Base-by-base conservation (phyloP, 1,140 invertebrate genomes). In the Pseudomyrmex pallidus region DNA sequence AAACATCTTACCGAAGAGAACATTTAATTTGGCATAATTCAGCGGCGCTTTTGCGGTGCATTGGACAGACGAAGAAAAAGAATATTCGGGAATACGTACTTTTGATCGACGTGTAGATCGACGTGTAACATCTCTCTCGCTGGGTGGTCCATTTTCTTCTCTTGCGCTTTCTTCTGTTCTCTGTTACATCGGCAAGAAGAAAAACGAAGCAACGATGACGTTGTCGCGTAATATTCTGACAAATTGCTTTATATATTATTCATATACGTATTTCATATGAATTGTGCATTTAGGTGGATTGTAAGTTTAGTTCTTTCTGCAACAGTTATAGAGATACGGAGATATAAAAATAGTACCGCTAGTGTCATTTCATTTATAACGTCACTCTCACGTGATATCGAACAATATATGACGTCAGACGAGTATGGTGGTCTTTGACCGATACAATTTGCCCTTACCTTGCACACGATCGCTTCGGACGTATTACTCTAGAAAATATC, bases 11-110 rank as follows among this genome's bases (percentile, higher is more conserved):
- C 70, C 66, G 50, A 66, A 44, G 67, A 80, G 66, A 82, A 78
- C 84, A 76, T 85, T 89, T 89, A 87, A 89, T 89, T 89, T 87
- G 20, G 63, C 66, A 61, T 83, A 85, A 89, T 89, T 89, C 70
- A 77, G 56, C 74, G 62, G 48, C 35, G 57, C 72, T 83, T 67
- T 82, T 74, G 17, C 66, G 59, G 63, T 13, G 20, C 13, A 50
- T 20, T 63, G 57, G 54, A 67, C 25, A 20, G 25, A 56, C 25
- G 13, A 5, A 9, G 56, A 13, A n/a, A 73, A 63, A 22, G 62
- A 48, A 72, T 80, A 72, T 80, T 52, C 13, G 20, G 68, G 12
- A 56, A 70, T 78, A 68, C 12, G 25, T n/a, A 78, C 10, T 2
- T 2, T 78, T 52, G 76, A 78, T 78, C 64, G 44, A 72, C 66